A percentile compares a stretch with the other conserved stretches of the same genome.
Evolutionary conservation across 2,888 invertebrate genomes (phyloP).

Genomic region (Ganaspis brasiliensis): DNA sequence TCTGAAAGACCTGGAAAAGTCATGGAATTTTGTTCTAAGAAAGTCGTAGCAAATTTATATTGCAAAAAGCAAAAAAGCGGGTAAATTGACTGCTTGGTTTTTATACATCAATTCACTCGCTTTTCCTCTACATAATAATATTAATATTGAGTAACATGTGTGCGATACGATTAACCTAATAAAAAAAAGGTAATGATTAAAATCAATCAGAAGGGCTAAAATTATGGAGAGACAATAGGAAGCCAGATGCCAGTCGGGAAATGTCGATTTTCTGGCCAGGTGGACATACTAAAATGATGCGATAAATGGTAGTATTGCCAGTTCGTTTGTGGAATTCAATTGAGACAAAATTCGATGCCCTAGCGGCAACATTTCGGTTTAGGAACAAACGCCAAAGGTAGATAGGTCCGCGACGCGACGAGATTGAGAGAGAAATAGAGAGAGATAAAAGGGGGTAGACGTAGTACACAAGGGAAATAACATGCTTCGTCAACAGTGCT

Average conservation of each 20-base stretch:
- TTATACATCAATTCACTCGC: no score
- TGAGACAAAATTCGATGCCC: conserved; percentile 55
- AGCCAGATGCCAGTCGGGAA: background rate
- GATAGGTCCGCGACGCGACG: conserved; percentile 55
- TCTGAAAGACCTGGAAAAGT: no score
- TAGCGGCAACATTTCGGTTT: conserved; percentile 60
- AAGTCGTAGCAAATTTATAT: no score
- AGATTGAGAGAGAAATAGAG: conserved; percentile 56
- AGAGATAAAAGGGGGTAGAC: conserved; percentile 65
- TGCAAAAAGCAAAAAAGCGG: no score
- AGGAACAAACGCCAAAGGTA: conserved; percentile 65
- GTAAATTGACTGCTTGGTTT: no score
- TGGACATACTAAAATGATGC: background rate
- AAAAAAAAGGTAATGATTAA: no score
- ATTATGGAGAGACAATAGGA: no score
- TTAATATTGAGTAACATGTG: no score
- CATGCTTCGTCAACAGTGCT: conserved; percentile 80
- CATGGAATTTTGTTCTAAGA: no score
- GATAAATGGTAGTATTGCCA: background rate
- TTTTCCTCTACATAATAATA: no score
- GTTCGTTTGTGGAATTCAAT: conserved; percentile 56
- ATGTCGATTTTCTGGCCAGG: background rate
- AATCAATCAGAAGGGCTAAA: no score
- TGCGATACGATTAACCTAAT: no score
- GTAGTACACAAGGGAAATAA: conserved; percentile 80